These are phyloP conservation scores for Myotis daubentonii DNA, from an alignment of 2,797 vertebrate genomes.

Conservation along the genomic window DNA sequence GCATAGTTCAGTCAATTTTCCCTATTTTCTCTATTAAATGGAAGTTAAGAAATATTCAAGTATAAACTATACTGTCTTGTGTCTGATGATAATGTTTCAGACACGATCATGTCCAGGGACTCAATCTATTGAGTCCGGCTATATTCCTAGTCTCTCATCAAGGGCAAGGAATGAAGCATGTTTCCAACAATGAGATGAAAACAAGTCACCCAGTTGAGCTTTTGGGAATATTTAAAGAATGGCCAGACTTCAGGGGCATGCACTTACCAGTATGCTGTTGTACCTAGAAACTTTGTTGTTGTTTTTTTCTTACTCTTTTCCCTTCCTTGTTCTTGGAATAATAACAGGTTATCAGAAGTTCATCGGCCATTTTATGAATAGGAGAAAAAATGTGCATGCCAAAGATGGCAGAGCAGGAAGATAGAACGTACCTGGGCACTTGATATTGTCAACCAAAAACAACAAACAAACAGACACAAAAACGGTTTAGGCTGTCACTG, in stretches of 20 bases:
- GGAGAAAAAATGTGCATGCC: not conserved
- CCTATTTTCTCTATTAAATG: not conserved
- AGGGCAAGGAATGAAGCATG: fast-evolving
- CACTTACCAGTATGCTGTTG: not conserved
- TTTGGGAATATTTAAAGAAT: not conserved
- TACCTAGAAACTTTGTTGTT: not conserved
- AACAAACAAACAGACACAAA: not conserved
- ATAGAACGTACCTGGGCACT: not conserved
- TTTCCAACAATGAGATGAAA: not conserved
- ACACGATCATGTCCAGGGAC: not conserved
- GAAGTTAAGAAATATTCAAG: not conserved
- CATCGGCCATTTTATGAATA: not conserved
- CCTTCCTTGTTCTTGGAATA: not conserved
- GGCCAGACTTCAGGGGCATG: fast-evolving
- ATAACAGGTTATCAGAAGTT: not conserved
- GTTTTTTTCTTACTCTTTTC: not conserved
- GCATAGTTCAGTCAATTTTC: not conserved
- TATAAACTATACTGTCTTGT: not conserved
- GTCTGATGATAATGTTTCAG: not conserved
- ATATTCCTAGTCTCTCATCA: not conserved
- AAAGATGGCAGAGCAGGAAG: not conserved
- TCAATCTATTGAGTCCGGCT: not conserved
- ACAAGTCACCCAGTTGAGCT: not conserved
- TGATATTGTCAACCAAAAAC: not conserved
- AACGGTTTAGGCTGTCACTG: not conserved